Percentiles rank a stretch among this genome's conserved stretches.
Conservation (phyloP, 2,888 invertebrate genomes). For the Troglohyphantes excavatus region DNA sequence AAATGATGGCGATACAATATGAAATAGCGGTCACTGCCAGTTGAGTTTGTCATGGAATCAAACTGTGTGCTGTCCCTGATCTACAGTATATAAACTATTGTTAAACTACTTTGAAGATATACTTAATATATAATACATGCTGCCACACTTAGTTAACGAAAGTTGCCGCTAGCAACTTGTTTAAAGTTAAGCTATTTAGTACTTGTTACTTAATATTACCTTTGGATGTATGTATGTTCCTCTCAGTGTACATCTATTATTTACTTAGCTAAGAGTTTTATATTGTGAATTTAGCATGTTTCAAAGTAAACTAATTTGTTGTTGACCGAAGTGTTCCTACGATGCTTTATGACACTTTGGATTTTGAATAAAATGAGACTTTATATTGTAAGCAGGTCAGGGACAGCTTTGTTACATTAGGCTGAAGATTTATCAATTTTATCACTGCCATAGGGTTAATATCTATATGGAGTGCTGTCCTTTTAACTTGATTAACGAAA, state of each 20-base stretch:
- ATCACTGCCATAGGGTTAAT: constrained; percentile 77
- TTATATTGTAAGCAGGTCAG: constrained; percentile 70
- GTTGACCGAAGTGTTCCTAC: constrained; percentile 78
- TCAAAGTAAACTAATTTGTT: constrained; percentile 78
- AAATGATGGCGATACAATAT: constrained; percentile 68
- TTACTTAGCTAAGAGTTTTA: constrained; percentile 75
- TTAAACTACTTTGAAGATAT: constrained; percentile 68
- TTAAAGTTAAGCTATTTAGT: constrained; percentile 73
- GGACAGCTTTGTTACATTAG: constrained; percentile 76
- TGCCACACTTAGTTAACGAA: constrained; percentile 74
- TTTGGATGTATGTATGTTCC: constrained; percentile 79
- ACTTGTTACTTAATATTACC: constrained; percentile 76
- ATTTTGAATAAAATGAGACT: constrained; percentile 73
- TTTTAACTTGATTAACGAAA: constrained; percentile 54
- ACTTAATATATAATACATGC: constrained; percentile 63
- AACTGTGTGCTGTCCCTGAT: constrained; percentile 78
- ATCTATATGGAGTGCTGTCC: constrained; percentile 74
- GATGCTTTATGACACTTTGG: constrained; percentile 72
- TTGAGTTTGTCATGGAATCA: constrained; percentile 75
- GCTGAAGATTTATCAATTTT: constrained; percentile 75
- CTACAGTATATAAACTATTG: constrained; percentile 74
- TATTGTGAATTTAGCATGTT: constrained; percentile 78
- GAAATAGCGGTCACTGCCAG: constrained; percentile 78
- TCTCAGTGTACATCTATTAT: constrained; percentile 76
- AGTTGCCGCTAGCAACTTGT: constrained; percentile 67